Evolutionary conservation across 2,888 invertebrate species (phyloP), one percentile per base, ranked within the genome.

Genomic region (Diploptera punctata): DNA sequence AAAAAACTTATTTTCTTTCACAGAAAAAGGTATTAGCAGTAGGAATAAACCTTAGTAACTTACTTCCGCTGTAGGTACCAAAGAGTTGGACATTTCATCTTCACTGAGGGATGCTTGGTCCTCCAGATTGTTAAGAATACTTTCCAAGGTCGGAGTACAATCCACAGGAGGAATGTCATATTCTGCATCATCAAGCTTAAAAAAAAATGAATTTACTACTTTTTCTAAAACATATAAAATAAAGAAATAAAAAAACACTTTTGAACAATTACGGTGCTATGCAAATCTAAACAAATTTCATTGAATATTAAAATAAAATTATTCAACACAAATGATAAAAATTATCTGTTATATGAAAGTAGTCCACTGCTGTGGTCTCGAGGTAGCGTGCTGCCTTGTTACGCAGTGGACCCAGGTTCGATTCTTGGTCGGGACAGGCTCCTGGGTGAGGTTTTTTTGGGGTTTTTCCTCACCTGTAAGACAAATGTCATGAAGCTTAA

Each of bases 81-180:
- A 70, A 10, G 75, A 70, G 67, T 71, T 75, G 19, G 76, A 76
- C 49, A 75, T 75, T 49, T 79, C 80, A 73, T 80, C 80, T 67
- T 80, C 80, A 73, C 80, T 79, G 7, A 78, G 76, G 1, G 80
- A 80, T 29, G 78, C 78, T 44, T 77, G 76, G 44, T 79, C 78
- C 71, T 81, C 81, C 68, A 84, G 83, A 80, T 93, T 93, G 83
- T 92, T 93, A 61, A 94, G 83, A 78, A 94, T 92, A 80, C 93
- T 93, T 81, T 94, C 94, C 77, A 95, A 83, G 0, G 94, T 91
- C 18, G 93, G 94, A 75, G 91, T 86, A 76, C 89, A 87, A 73
- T 90, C 90, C 71, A 92, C 88, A n/a, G 90, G 88, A 60, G 93
- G 92, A 79, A 94, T 90, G 77, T 92, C 91, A 83, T 91, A 94